Evolutionary conservation across 2,113 vertebrate genomes (phyloP), one percentile per base, ranked within the genome.

Genomic region (Pomatostomus ruficeps): DNA sequence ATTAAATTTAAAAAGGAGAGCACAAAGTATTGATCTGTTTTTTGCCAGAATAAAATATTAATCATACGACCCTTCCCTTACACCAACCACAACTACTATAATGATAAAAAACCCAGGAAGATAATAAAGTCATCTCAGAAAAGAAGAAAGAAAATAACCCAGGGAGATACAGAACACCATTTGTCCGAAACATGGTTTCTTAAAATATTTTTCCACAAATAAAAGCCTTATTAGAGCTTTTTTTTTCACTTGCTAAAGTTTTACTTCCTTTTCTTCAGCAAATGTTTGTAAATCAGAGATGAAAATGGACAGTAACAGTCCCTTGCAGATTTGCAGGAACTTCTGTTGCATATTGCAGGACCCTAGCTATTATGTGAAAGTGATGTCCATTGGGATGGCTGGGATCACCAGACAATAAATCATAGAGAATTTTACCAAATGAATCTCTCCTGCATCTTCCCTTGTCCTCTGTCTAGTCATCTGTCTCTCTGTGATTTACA

Each of bases 21-120:
- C 15, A 73, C 43, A 85, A 55, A 9, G 0, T 74, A 95, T 92
- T 91, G 90, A 95, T 94, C 72, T 75, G 75, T 82, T 68, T 43
- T 94, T 85, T 91, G 46, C 68, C 75, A 91, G 71, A 92, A 92
- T 93, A 92, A 96, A 96, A 93, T 81, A 95, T 81, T 93, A 75
- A 91, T 49, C 18, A 51, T 51, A 87, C 46, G 62, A 72, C 71
- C 88, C 70, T 94, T 94, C 25, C 79, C 49, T 92, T 80, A 68
- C 46, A 87, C 25, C 66, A 91, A 24, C 49, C 66, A 77, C 65
- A 82, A 74, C 13, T 18, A 57, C 61, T 87, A 73, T 43, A 80
- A 71, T 54, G 82, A 92, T 70, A 55, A 95, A 95, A 94, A 63
- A 0, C 4, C 33, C n/a, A 62, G n/a, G 28, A 88, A 85, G 35